phyloP scores from a whole-genome alignment of 2,888 invertebrate genomes.

The Drepanosiphum platanoidis region DNA sequence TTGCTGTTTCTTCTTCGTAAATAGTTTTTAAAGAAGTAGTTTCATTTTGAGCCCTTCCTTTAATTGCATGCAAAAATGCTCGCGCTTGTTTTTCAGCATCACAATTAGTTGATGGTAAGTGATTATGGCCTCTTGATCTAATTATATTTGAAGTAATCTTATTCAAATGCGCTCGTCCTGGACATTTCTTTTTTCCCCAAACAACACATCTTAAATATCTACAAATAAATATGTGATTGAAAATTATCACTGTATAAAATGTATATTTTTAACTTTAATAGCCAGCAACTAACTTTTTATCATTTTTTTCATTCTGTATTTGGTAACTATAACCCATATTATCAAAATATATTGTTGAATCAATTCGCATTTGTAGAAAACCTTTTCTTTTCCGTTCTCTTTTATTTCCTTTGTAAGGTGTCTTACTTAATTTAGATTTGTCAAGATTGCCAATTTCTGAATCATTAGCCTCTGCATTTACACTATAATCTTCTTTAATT shows the following conservation, averaged over 20 bases:
- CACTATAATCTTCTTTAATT: background rate
- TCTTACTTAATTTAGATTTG: background rate
- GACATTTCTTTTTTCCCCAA: constrained; percentile 58
- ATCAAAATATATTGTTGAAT: constrained; percentile 60
- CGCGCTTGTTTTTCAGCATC: constrained; percentile 57
- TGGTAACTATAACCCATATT: constrained; percentile 60
- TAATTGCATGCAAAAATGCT: constrained; percentile 54
- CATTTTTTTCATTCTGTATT: constrained; percentile 61
- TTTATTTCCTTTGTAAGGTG: background rate
- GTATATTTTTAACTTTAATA: background rate
- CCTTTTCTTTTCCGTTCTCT: constrained; percentile 26
- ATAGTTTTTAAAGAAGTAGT: constrained; percentile 47
- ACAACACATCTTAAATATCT: constrained; percentile 59
- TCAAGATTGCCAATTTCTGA: constrained; percentile 4
- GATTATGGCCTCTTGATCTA: constrained; percentile 56
- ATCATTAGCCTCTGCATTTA: background rate
- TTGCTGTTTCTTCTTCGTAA: constrained; percentile 47
- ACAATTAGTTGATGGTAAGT: constrained; percentile 53
- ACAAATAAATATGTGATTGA: background rate
- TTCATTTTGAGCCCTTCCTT: constrained; percentile 54
- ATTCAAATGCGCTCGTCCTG: constrained; percentile 55
- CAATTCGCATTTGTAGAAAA: constrained; percentile 54
- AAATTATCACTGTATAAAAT: background rate
- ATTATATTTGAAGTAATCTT: constrained; percentile 39
- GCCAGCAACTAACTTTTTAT: constrained; percentile 38